These are phyloP conservation scores for Tineola bisselliella DNA, from an alignment of 2,888 invertebrate species.

Conservation along the genomic window DNA sequence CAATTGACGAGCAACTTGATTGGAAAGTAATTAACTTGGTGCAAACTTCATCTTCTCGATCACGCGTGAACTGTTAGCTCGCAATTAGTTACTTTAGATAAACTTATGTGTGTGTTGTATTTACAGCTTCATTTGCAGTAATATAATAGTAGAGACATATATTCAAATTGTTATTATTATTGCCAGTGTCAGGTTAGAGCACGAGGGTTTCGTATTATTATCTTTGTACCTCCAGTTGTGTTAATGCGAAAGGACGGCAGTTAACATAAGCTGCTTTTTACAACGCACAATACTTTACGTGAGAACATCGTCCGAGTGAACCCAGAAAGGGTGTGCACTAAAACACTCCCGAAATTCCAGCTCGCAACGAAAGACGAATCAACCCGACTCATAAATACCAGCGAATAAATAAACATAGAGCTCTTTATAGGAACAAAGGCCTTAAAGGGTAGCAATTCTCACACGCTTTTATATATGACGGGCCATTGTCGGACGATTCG, in stretches of 20 bases:
- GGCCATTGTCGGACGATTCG: slow-evolving; percentile 4
- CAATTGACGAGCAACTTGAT: background rate
- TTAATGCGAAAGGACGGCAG: background rate
- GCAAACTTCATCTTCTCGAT: background rate
- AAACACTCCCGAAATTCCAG: background rate
- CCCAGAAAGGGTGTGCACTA: background rate
- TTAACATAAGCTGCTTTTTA: background rate
- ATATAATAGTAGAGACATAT: too few relatives aligned
- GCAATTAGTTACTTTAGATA: too few relatives aligned
- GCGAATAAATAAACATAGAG: slow-evolving; percentile 1
- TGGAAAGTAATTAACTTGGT: background rate
- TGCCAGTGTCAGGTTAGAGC: too few relatives aligned
- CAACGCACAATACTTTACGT: background rate
- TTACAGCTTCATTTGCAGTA: too few relatives aligned
- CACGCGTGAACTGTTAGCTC: too few relatives aligned
- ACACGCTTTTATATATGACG: slow-evolving; percentile 1
- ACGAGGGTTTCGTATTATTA: too few relatives aligned
- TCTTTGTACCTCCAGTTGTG: too few relatives aligned
- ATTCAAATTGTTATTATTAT: too few relatives aligned
- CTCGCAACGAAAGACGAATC: background rate
- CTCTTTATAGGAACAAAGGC: background rate
- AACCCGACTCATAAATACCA: slow-evolving; percentile 5
- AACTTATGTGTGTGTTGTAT: too few relatives aligned
- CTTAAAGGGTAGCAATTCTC: background rate
- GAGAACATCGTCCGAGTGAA: background rate